Evolutionary conservation across 2,888 invertebrate genomes (phyloP).

Genomic region (Ophonus ardosiacus): DNA sequence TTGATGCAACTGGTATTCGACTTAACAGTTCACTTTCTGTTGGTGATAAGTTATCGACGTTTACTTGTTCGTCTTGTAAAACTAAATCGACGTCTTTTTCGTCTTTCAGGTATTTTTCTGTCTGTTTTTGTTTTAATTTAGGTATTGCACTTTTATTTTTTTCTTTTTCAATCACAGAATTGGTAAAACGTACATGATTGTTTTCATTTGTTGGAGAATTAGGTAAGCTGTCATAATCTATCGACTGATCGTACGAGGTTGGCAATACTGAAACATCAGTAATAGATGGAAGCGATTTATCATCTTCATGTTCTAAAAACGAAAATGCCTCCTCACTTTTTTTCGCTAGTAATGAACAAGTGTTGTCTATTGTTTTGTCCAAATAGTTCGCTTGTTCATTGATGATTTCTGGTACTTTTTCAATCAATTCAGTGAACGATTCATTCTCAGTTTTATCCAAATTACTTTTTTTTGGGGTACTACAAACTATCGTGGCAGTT

Average conservation of each 20-base stretch:
- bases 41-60: slow-evolving; percentile 68
- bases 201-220: slow-evolving; percentile 23
- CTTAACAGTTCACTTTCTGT: slow-evolving; percentile 72
- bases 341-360: slow-evolving; percentile 71
- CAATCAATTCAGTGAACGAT: not conserved
- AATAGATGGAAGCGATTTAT: slow-evolving; percentile 68
- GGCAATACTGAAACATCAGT: slow-evolving; percentile 41
- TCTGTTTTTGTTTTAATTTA: slow-evolving; percentile 70
- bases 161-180: slow-evolving; percentile 65
- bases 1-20: slow-evolving; percentile 73
- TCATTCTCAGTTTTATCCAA: slow-evolving; percentile 9
- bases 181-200: slow-evolving; percentile 67
- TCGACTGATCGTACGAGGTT: slow-evolving; percentile 39
- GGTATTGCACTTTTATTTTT: slow-evolving; percentile 71
- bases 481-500: slow-evolving; percentile 32
- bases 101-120: slow-evolving; percentile 69
- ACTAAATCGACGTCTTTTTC: slow-evolving; percentile 70
- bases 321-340: slow-evolving; percentile 74
- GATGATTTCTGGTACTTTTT: slow-evolving; percentile 69
- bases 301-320: slow-evolving; percentile 74
- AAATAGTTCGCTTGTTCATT: slow-evolving; percentile 75
- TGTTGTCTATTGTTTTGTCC: slow-evolving; percentile 72
- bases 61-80: slow-evolving; percentile 63
- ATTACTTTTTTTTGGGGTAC: slow-evolving; percentile 47
- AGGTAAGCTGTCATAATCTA: not conserved